Evolutionary conservation across 2,888 invertebrate species (phyloP).

Genomic region (Drymonia ruficornis): DNA sequence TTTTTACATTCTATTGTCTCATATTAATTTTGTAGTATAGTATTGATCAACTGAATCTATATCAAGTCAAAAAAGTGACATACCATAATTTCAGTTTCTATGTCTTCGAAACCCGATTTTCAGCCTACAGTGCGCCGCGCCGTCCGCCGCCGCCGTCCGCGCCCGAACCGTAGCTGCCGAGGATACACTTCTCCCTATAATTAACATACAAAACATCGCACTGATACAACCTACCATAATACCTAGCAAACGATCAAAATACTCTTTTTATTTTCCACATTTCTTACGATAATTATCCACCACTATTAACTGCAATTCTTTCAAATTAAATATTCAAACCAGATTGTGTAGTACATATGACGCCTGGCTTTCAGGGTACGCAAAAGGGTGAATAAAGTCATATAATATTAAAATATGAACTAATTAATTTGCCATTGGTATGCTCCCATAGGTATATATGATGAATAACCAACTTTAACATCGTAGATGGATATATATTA

Average conservation of each 20-base stretch:
- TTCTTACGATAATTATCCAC: slow-evolving; percentile 9
- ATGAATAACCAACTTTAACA: slow-evolving; percentile 39
- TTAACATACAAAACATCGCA: slow-evolving; percentile 58
- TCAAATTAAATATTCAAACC: slow-evolving; percentile 17
- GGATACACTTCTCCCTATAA: slow-evolving; percentile 58
- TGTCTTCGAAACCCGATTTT: too few species aligned
- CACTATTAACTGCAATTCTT: slow-evolving; percentile 10
- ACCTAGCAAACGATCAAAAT: slow-evolving; percentile 40
- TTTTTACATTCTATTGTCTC: too few species aligned
- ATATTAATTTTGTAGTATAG: too few species aligned
- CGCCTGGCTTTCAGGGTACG: slow-evolving; percentile 10
- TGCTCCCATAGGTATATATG: slow-evolving; percentile 39
- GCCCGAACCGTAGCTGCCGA: slow-evolving; percentile 50
- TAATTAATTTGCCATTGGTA: slow-evolving; percentile 28
- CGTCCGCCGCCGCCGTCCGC: slow-evolving; percentile 51
- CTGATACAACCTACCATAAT: slow-evolving; percentile 51
- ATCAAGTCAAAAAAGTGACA: too few species aligned
- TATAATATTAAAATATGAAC: slow-evolving; percentile 20
- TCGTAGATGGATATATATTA: slow-evolving; percentile 23
- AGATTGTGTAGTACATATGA: slow-evolving; percentile 14
- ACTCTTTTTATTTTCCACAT: slow-evolving; percentile 20
- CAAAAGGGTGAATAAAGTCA: slow-evolving; percentile 22
- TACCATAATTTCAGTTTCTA: too few species aligned
- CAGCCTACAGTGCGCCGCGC: too few species aligned
- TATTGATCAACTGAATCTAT: too few species aligned